Conservation (phyloP, 2,797 vertebrate species). For the Cottoperca gobio region DNA sequence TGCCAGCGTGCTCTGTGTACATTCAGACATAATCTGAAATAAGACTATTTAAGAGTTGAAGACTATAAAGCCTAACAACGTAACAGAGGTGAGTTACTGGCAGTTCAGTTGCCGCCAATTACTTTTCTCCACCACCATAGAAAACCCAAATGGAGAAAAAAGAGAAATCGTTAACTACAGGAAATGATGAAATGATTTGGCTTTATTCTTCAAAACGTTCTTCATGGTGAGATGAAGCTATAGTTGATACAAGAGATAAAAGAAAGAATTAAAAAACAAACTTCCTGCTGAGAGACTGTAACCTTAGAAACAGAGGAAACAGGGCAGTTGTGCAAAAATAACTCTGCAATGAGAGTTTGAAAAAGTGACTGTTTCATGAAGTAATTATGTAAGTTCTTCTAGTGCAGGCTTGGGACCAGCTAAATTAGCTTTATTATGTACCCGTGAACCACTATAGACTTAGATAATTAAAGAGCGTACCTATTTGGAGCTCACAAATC, state of each 20-base stretch:
- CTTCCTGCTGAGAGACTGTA: conserved; percentile 27
- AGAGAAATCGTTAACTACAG: not conserved
- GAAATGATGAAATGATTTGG: not conserved
- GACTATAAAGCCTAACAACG: not conserved
- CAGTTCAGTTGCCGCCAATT: not conserved
- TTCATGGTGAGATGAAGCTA: conserved; percentile 11
- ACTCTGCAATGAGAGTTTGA: conserved; percentile 3
- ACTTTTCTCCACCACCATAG: not conserved
- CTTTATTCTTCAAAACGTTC: conserved; percentile 9
- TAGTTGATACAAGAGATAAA: not conserved
- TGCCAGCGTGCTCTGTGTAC: not conserved
- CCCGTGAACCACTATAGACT: conserved; percentile 47
- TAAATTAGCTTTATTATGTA: conserved; percentile 53
- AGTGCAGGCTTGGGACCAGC: conserved; percentile 33
- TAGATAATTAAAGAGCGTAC: conserved; percentile 63
- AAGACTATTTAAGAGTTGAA: not conserved
- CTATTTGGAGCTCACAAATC: conserved; percentile 53
- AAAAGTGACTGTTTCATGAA: conserved; percentile 33
- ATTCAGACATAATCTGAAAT: not conserved
- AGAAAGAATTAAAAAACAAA: not conserved
- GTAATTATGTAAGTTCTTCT: conserved; percentile 42
- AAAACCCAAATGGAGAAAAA: not conserved
- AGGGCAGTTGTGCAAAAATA: conserved; percentile 40
- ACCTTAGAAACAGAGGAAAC: conserved; percentile 50
- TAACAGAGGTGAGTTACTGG: not conserved